Evolutionary conservation across 2,113 vertebrate species (phyloP).

Genomic region (Hiodon tergisus): DNA sequence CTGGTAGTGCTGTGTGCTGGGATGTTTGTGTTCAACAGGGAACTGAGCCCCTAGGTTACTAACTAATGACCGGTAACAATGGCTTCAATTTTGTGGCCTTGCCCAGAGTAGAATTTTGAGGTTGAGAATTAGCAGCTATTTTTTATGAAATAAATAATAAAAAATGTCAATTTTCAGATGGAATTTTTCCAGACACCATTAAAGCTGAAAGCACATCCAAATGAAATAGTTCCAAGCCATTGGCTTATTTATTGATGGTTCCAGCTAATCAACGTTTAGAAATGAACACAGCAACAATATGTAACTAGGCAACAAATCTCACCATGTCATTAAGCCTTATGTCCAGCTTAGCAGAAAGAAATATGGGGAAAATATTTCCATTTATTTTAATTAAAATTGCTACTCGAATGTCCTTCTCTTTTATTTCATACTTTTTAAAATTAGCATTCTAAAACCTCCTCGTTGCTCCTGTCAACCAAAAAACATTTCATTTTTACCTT

Average conservation of each 20-base stretch:
- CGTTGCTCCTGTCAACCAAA: slow-evolving; percentile 4
- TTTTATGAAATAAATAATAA: slow-evolving; percentile 13
- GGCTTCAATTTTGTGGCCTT: slow-evolving; percentile 6
- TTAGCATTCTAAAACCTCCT: background rate
- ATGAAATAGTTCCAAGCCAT: slow-evolving; percentile 30
- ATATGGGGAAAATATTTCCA: slow-evolving; percentile 52
- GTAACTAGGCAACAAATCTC: slow-evolving; percentile 51
- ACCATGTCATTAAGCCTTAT: slow-evolving; percentile 48
- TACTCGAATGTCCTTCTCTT: slow-evolving; percentile 41
- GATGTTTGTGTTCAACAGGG: no score
- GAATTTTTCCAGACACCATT: slow-evolving; percentile 37
- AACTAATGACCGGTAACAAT: no score
- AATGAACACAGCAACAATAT: slow-evolving; percentile 49
- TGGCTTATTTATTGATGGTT: slow-evolving; percentile 48
- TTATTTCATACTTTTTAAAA: slow-evolving; percentile 3
- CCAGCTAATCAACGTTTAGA: slow-evolving; percentile 50
- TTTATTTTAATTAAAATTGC: slow-evolving; percentile 56
- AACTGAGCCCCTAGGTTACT: no score
- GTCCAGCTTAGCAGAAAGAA: slow-evolving; percentile 54
- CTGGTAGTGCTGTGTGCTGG: no score
- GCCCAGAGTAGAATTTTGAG: background rate
- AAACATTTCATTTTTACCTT: background rate
- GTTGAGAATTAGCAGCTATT: slow-evolving; percentile 1
- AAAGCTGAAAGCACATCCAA: slow-evolving; percentile 27
- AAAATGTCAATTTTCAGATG: slow-evolving; percentile 10